Evolutionary conservation across 2,888 invertebrate genomes (phyloP).

Genomic region (Nasonovia ribisnigri): DNA sequence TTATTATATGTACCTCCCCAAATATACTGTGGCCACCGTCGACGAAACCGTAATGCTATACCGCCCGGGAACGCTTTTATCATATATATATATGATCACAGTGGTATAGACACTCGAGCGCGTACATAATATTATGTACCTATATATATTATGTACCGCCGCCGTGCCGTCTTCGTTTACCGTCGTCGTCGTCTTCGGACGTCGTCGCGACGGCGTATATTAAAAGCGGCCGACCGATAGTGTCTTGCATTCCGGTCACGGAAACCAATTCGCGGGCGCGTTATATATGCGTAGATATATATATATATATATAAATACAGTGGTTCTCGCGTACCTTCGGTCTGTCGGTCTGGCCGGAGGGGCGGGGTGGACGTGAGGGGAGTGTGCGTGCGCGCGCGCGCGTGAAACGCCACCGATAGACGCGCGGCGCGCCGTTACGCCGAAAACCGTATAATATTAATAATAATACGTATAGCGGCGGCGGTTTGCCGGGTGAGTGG

Average conservation of each 20-base stretch:
- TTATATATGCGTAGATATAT: background rate
- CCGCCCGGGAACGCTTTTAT: background rate
- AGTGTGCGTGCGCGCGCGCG: background rate
- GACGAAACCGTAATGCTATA: too few relatives aligned
- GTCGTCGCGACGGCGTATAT: constrained; percentile 9
- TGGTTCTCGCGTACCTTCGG: background rate
- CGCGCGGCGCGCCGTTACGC: constrained; percentile 6
- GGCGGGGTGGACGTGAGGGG: too few relatives aligned
- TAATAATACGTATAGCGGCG: background rate
- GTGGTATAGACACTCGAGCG: background rate
- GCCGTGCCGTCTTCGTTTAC: background rate
- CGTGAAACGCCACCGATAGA: background rate
- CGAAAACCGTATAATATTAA: constrained; percentile 16
- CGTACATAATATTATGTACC: background rate
- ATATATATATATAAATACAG: too few relatives aligned
- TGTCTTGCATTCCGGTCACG: constrained; percentile 59
- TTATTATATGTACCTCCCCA: background rate
- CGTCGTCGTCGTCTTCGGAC: background rate
- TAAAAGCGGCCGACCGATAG: constrained; percentile 41
- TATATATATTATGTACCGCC: background rate
- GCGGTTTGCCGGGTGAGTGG: constrained; percentile 22
- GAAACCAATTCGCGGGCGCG: constrained; percentile 54
- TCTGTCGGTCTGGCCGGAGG: background rate
- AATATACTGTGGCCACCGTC: background rate
- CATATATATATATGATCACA: background rate